Evolutionary conservation across 2,113 vertebrate genomes (phyloP).

Genomic region (Octodon degus): DNA sequence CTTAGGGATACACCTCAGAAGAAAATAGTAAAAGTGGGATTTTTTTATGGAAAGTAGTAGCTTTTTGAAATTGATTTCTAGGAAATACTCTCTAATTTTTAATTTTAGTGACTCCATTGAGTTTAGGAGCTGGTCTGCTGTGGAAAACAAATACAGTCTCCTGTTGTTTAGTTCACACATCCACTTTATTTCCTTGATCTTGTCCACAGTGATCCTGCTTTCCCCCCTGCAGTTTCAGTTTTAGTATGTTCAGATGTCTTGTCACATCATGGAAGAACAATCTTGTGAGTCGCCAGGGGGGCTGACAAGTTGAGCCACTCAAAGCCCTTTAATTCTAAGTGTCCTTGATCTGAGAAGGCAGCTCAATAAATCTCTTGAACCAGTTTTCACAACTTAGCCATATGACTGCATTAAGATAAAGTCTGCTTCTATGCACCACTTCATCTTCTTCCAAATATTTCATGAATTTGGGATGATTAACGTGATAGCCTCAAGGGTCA

Average conservation of each 20-base stretch:
- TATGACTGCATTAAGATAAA: constrained; percentile 61
- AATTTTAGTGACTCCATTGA: neutral
- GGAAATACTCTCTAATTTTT: constrained; percentile 37
- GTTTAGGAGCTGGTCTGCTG: neutral
- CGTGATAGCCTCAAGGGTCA: constrained; percentile 21
- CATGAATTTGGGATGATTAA: constrained; percentile 49
- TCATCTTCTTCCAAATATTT: constrained; percentile 38
- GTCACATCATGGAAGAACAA: constrained; percentile 60
- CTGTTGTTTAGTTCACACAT: neutral
- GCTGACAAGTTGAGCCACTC: constrained; percentile 66
- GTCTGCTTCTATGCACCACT: neutral
- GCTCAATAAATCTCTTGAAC: constrained; percentile 66
- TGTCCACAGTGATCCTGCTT: neutral
- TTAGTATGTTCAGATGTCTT: constrained; percentile 61
- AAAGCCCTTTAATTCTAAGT: constrained; percentile 74
- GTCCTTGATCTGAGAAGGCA: constrained; percentile 71
- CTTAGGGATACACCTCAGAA: neutral
- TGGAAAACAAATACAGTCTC: neutral
- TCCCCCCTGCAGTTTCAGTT: neutral
- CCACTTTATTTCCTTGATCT: neutral
- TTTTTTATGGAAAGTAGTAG: constrained; percentile 21
- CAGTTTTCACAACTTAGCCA: constrained; percentile 60
- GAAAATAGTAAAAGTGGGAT: neutral
- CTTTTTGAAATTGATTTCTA: constrained; percentile 51
- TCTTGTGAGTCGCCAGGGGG: constrained; percentile 60